phyloP scores from a whole-genome alignment of 2,797 vertebrate species.

The Pogoniulus pusillus region DNA sequence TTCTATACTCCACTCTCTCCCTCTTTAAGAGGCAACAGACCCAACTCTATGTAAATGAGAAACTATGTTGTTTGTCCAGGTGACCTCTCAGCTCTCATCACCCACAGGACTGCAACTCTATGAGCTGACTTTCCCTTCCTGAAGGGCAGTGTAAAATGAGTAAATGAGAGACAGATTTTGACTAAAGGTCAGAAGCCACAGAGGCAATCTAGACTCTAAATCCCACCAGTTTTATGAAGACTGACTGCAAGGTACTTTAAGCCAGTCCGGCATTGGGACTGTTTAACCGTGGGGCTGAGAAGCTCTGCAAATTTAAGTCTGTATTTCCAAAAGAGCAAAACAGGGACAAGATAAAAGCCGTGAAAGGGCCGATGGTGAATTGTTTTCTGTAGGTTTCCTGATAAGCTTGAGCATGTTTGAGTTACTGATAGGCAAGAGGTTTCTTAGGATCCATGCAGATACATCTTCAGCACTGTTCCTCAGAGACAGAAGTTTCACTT shows the following conservation, averaged over 20 bases:
- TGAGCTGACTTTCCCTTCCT: background rate
- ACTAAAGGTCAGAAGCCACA: background rate
- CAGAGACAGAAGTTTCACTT: background rate
- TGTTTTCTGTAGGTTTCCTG: background rate
- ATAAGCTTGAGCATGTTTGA: background rate
- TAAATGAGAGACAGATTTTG: background rate
- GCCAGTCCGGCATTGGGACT: background rate
- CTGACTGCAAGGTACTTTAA: background rate
- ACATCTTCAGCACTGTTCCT: background rate
- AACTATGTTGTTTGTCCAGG: background rate
- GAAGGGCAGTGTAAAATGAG: background rate
- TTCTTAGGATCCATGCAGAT: background rate
- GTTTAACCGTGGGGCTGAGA: background rate
- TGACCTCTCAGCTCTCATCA: background rate
- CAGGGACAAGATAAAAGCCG: background rate
- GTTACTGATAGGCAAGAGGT: background rate
- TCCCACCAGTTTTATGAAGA: background rate
- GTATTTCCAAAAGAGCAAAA: background rate
- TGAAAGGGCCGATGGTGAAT: background rate
- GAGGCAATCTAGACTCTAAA: background rate
- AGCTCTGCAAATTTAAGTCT: background rate
- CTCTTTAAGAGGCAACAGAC: background rate
- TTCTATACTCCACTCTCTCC: background rate
- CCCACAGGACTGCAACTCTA: accelerated
- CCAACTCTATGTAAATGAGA: too few relatives aligned